A percentile compares a stretch with the other conserved stretches of the same genome.
phyloP scores from a whole-genome alignment of 92 coral and sea anemone species.

The Epizoanthus illoricatus region DNA sequence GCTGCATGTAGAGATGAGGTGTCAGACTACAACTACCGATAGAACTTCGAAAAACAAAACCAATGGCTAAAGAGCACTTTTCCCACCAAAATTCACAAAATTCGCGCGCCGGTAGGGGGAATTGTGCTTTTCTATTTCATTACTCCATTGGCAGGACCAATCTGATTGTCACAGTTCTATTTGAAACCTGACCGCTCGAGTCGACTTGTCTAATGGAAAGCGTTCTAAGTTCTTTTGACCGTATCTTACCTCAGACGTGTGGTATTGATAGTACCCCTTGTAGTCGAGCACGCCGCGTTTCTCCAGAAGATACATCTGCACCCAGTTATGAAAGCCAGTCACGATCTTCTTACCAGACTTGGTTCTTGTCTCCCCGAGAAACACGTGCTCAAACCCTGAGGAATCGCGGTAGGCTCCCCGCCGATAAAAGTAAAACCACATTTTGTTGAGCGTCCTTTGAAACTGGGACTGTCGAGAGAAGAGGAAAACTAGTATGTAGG shows the following conservation, averaged over 20 bases:
- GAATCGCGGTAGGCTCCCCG: slow-evolving; percentile 59
- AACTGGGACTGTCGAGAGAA: slow-evolving; percentile 44
- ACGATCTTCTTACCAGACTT: slow-evolving; percentile 3
- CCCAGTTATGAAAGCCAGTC: slow-evolving; percentile 51
- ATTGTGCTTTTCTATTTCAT: too few relatives aligned
- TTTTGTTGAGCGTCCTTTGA: slow-evolving; percentile 39
- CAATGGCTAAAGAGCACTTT: too few relatives aligned
- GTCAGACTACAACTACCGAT: too few relatives aligned
- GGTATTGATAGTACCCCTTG: slow-evolving; percentile 27
- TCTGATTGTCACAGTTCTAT: too few relatives aligned
- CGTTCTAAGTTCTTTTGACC: too few relatives aligned
- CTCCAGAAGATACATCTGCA: slow-evolving; percentile 47
- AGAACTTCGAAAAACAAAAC: too few relatives aligned
- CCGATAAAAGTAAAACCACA: slow-evolving; percentile 62
- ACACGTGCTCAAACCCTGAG: slow-evolving; percentile 69
- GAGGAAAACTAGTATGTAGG: not conserved
- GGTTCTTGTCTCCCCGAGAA: slow-evolving; percentile 49
- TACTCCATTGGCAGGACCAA: too few relatives aligned
- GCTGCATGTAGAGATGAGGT: too few relatives aligned
- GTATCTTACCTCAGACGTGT: slow-evolving; percentile 24
- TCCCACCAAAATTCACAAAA: too few relatives aligned
- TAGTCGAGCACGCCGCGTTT: slow-evolving; percentile 32
- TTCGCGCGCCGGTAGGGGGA: too few relatives aligned
- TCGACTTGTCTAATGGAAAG: too few relatives aligned
- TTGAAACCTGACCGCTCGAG: too few relatives aligned